A percentile compares a stretch with the other conserved stretches of the same genome.
phyloP scores from a whole-genome alignment of 2,797 vertebrate genomes.

The Onychomys arenicola region DNA sequence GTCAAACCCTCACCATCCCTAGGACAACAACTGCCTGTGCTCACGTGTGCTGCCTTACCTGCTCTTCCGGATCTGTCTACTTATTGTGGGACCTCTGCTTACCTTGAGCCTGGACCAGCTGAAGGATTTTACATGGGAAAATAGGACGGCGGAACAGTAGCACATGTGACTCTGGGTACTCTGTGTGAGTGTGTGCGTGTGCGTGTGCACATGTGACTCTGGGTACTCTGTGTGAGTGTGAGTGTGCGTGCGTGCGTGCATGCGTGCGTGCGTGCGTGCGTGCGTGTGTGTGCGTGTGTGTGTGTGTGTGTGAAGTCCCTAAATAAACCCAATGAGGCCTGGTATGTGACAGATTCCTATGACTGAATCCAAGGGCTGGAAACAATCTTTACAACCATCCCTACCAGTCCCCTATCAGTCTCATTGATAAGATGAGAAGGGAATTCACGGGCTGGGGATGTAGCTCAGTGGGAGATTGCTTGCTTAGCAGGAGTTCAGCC shows the following conservation, averaged over 20 bases:
- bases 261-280: too few species aligned
- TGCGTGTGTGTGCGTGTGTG: background rate
- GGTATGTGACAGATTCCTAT: background rate
- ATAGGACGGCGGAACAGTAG: background rate
- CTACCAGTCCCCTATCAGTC: background rate
- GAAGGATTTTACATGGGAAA: background rate
- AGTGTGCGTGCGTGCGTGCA: background rate
- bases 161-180: accelerated
- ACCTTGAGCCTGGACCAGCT: background rate
- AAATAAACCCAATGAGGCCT: background rate
- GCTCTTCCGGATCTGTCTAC: background rate
- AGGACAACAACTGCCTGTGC: background rate
- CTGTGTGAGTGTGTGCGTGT: too few species aligned
- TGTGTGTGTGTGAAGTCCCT: background rate
- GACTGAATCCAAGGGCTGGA: background rate
- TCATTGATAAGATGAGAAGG: background rate
- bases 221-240: too few species aligned
- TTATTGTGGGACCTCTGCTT: background rate
- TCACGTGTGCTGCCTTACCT: background rate
- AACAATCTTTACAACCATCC: background rate
- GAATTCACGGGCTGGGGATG: background rate
- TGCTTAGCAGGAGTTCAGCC: background rate
- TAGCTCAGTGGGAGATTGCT: background rate
- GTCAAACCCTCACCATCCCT: background rate
- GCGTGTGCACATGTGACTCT: too few species aligned